Evolutionary conservation across 2,113 vertebrate genomes (phyloP).

Genomic region (Telmatochromis sp.): DNA sequence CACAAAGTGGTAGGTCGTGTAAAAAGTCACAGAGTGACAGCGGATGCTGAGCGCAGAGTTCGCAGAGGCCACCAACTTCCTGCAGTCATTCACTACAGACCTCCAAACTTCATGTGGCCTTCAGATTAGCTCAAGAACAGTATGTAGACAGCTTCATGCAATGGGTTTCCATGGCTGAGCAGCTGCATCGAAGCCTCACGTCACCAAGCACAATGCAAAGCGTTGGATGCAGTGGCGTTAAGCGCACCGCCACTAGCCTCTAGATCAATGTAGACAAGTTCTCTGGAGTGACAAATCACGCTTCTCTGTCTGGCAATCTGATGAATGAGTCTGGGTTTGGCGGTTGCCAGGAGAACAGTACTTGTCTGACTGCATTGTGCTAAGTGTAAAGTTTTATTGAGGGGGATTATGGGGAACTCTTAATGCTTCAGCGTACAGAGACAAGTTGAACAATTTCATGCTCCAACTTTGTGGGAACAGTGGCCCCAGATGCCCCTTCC

Average conservation of each 20-base stretch:
- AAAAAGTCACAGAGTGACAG: background rate
- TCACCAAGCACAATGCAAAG: background rate
- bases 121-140: background rate
- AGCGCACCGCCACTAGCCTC: background rate
- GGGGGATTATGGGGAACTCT: background rate
- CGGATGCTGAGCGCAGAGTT: fast-evolving
- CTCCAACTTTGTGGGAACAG: background rate
- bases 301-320: background rate
- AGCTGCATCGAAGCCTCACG: background rate
- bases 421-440: background rate
- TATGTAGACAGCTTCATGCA: fast-evolving
- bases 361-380: background rate
- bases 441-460: background rate
- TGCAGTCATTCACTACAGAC: background rate
- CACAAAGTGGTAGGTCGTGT: background rate
- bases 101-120: background rate
- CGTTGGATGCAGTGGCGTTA: background rate
- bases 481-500: background rate
- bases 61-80: background rate
- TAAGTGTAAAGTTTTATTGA: background rate
- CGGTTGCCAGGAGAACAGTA: background rate
- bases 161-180: background rate
- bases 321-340: background rate
- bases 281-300: background rate
- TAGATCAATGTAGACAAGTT: background rate